Percentiles rank a stretch among this genome's conserved stretches.
Conservation (phyloP, 2,113 vertebrate species). For the Chlorocebus sabaeus region DNA sequence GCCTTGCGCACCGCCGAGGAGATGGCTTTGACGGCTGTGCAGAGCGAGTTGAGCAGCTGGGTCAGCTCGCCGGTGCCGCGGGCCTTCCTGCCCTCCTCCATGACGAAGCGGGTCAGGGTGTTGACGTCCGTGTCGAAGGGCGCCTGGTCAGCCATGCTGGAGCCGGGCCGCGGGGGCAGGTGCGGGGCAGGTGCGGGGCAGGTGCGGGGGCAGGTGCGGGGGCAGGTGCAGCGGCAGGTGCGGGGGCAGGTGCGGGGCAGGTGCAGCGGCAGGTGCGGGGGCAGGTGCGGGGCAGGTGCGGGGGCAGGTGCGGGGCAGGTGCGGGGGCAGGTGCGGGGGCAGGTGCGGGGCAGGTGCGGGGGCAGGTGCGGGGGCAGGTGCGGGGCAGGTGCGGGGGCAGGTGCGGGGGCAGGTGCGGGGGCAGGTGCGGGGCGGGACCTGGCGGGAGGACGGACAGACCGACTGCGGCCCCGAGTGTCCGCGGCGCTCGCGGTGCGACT, state of each 20-base stretch:
- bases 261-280: too few relatives aligned
- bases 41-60: slow-evolving; percentile 94
- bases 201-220: not conserved
- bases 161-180: not conserved
- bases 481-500: accelerated
- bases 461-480: accelerated
- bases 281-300: too few relatives aligned
- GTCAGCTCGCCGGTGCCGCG: slow-evolving; percentile 93
- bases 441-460: not conserved
- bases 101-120: slow-evolving; percentile 95
- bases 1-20: slow-evolving; percentile 96
- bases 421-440: too few relatives aligned
- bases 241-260: too few relatives aligned
- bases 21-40: slow-evolving; percentile 96
- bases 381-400: too few relatives aligned
- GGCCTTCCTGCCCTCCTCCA: slow-evolving; percentile 93
- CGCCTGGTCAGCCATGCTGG: slow-evolving; percentile 89
- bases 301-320: too few relatives aligned
- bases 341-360: too few relatives aligned
- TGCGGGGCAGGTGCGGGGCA: too few relatives aligned
- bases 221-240: not conserved
- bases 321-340: not conserved
- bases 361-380: too few relatives aligned
- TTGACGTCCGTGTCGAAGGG: slow-evolving; percentile 93
- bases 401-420: too few relatives aligned